phyloP scores from a whole-genome alignment of 30 jellyfish, hydroid and myxozoan species.

The Catostylus mosaicus region DNA sequence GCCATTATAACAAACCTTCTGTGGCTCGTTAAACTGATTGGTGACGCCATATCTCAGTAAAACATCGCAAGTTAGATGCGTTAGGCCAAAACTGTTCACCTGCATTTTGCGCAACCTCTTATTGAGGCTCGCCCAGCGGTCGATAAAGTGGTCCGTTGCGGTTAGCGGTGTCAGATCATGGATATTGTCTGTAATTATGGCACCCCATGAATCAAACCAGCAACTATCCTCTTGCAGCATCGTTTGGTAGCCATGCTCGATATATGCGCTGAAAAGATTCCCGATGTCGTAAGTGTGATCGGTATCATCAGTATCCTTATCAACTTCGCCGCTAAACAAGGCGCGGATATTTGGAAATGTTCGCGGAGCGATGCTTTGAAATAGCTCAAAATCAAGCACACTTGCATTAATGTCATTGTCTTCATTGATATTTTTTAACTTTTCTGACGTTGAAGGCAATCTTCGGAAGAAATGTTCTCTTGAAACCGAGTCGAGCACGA shows the following conservation, averaged over 20 bases:
- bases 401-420: slow-evolving; percentile 15
- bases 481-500: slow-evolving; percentile 93
- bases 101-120: slow-evolving; percentile 67
- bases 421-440: slow-evolving; percentile 37
- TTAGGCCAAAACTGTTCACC: slow-evolving; percentile 84
- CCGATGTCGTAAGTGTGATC: slow-evolving; percentile 73
- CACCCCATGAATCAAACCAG: slow-evolving; percentile 99
- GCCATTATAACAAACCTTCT: slow-evolving; percentile 96
- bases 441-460: slow-evolving; percentile 78
- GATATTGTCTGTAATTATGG: slow-evolving; percentile 86
- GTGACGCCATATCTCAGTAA: slow-evolving; percentile 88
- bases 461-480: slow-evolving; percentile 94
- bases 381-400: slow-evolving; percentile 84
- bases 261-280: slow-evolving; percentile 64
- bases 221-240: slow-evolving; percentile 98
- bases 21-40: slow-evolving; percentile 95
- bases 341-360: slow-evolving; percentile 98
- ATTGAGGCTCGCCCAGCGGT: slow-evolving; percentile 79
- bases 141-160: slow-evolving; percentile 45
- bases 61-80: slow-evolving; percentile 95
- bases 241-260: slow-evolving; percentile 86
- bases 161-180: slow-evolving; percentile 75
- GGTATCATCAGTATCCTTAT: slow-evolving; percentile 87
- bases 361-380: slow-evolving; percentile 97
- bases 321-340: slow-evolving; percentile 93